Percentiles rank a stretch among this genome's conserved stretches.
phyloP scores from a whole-genome alignment of 2,888 invertebrate genomes.

The Carpatolechia fugitivella region DNA sequence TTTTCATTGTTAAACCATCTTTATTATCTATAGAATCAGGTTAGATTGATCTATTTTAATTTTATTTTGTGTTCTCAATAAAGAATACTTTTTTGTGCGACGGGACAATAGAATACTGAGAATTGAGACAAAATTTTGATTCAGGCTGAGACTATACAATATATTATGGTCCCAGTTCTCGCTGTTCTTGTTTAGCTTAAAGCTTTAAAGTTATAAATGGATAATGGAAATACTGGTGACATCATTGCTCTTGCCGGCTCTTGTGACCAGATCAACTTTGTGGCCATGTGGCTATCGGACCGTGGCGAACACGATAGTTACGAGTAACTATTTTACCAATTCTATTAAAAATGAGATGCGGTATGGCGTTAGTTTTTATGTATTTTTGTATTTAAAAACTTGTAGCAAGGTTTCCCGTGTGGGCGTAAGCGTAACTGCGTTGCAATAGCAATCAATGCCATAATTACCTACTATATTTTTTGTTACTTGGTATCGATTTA shows the following conservation, averaged over 20 bases:
- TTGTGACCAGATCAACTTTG: slow-evolving; percentile 9
- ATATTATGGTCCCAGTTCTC: no score
- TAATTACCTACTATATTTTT: no score
- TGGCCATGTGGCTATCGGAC: slow-evolving; percentile 48
- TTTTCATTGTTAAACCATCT: no score
- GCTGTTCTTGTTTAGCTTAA: slow-evolving; percentile 22
- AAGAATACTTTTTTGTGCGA: not conserved
- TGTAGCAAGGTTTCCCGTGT: no score
- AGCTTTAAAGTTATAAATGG: slow-evolving; percentile 31
- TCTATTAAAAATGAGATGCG: not conserved
- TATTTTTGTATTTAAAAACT: not conserved
- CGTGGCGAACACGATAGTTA: slow-evolving; percentile 34
- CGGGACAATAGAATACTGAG: no score
- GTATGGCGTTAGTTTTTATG: not conserved
- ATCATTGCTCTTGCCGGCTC: slow-evolving; percentile 26
- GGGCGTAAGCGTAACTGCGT: no score
- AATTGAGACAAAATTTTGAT: no score
- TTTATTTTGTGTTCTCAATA: not conserved
- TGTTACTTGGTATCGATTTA: no score
- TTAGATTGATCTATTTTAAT: no score
- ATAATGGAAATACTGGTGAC: slow-evolving; percentile 48
- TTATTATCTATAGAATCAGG: no score
- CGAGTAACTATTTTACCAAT: not conserved
- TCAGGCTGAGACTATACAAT: no score
- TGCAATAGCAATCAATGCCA: no score